Evolutionary conservation across 2,113 vertebrate genomes (phyloP).

Genomic region (Notarius quadriscutis): DNA sequence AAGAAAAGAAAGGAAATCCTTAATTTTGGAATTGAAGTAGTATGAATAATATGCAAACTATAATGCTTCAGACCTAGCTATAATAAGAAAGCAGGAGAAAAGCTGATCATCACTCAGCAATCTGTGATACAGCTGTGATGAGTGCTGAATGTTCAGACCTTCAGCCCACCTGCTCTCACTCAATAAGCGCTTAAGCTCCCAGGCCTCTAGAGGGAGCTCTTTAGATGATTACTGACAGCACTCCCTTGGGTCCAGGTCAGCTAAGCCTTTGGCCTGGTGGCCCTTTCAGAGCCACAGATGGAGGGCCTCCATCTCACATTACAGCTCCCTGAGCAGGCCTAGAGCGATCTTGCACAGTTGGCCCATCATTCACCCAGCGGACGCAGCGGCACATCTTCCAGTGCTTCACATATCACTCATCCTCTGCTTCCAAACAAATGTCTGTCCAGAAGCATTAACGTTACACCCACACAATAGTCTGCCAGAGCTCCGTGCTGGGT

Average conservation of each 20-base stretch:
- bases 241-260: conserved; percentile 62
- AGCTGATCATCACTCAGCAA: conserved; percentile 13
- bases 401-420: conserved; percentile 82
- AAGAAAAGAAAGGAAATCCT: background rate
- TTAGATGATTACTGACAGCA: conserved; percentile 46
- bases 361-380: conserved; percentile 67
- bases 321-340: conserved; percentile 48
- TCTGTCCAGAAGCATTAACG: conserved; percentile 63
- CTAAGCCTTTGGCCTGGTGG: conserved; percentile 51
- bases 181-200: conserved; percentile 36
- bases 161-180: conserved; percentile 62
- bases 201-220: conserved; percentile 63
- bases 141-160: conserved; percentile 1
- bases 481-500: conserved; percentile 67
- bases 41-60: background rate
- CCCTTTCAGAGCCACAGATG: conserved; percentile 59
- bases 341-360: conserved; percentile 53
- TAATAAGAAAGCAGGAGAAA: conserved; percentile 1
- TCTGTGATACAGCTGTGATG: conserved; percentile 18
- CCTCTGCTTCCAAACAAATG: conserved; percentile 72
- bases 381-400: conserved; percentile 63
- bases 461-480: conserved; percentile 66
- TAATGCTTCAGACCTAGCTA: background rate
- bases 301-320: conserved; percentile 56
- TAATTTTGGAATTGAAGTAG: background rate